phyloP scores from a whole-genome alignment of 2,113 vertebrate genomes.

The Microtus richardsoni region DNA sequence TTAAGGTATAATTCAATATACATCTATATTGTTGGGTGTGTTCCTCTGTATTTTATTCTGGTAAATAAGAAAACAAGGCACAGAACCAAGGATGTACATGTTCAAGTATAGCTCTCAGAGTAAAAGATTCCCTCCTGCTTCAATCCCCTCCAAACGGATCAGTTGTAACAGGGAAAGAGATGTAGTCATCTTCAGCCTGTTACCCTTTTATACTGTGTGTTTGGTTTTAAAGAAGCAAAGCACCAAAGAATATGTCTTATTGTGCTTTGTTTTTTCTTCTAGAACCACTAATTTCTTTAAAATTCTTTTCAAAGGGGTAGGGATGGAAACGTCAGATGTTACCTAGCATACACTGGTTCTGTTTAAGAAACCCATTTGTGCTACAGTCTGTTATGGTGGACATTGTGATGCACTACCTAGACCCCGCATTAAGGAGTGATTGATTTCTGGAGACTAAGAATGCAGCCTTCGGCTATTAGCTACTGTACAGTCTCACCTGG shows the following conservation, averaged over 20 bases:
- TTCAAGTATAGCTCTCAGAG: accelerated
- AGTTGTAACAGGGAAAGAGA: not conserved
- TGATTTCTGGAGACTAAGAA: not conserved
- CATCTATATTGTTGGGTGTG: not conserved
- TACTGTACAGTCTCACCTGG: not conserved
- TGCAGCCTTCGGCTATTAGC: not conserved
- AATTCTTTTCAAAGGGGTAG: not conserved
- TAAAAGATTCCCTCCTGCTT: not conserved
- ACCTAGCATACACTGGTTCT: not conserved
- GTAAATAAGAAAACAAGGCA: not conserved
- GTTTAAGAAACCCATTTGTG: not conserved
- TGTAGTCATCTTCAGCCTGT: not conserved
- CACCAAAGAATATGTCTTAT: not conserved
- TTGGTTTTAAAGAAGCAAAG: not conserved
- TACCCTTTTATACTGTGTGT: not conserved
- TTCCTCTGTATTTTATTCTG: not conserved
- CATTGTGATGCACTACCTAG: not conserved
- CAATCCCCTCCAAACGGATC: not conserved
- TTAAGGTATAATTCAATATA: not conserved
- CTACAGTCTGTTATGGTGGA: not conserved
- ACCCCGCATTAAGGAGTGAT: not conserved
- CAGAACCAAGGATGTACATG: not conserved
- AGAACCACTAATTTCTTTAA: not conserved
- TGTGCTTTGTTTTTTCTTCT: not conserved
- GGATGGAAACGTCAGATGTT: not conserved